Percentiles rank a stretch among this genome's conserved stretches.
phyloP scores from a whole-genome alignment of 92 coral and sea anemone genomes.

The Actinostola sp. region DNA sequence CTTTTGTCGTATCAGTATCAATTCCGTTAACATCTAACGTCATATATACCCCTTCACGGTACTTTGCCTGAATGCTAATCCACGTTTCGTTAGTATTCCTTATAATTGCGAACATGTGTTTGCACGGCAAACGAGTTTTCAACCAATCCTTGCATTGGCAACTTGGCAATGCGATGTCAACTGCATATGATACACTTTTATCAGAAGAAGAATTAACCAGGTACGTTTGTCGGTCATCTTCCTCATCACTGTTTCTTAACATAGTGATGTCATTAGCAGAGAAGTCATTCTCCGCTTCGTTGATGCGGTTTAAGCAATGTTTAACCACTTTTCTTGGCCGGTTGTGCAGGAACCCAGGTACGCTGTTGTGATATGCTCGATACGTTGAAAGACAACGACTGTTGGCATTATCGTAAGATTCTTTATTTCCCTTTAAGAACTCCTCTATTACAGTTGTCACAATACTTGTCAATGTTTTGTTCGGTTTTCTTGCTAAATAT shows the following conservation, averaged over 20 bases:
- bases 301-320: conserved; percentile 11
- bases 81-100: conserved; percentile 9
- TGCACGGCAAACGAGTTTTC: conserved; percentile 22
- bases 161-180: conserved; percentile 12
- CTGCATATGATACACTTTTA: neutral
- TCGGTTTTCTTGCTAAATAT: conserved; percentile 17
- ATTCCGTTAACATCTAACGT: conserved; percentile 8
- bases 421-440: neutral
- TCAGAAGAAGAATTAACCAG: neutral
- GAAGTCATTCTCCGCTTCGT: neutral
- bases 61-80: conserved; percentile 12
- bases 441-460: conserved; percentile 13
- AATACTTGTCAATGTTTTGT: conserved; percentile 1
- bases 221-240: neutral
- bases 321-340: conserved; percentile 14
- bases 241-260: neutral
- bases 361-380: conserved; percentile 14
- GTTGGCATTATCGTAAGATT: conserved; percentile 11
- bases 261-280: neutral
- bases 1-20: conserved; percentile 4
- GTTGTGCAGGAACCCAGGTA: conserved; percentile 9
- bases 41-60: conserved; percentile 15
- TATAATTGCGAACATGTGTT: conserved; percentile 16
- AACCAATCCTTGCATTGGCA: conserved; percentile 11
- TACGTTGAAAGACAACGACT: neutral